A percentile compares a stretch with the other conserved stretches of the same genome.
These are phyloP conservation scores for Platysternon megacephalum DNA, from an alignment of 2,113 vertebrate genomes.

Conservation along the genomic window DNA sequence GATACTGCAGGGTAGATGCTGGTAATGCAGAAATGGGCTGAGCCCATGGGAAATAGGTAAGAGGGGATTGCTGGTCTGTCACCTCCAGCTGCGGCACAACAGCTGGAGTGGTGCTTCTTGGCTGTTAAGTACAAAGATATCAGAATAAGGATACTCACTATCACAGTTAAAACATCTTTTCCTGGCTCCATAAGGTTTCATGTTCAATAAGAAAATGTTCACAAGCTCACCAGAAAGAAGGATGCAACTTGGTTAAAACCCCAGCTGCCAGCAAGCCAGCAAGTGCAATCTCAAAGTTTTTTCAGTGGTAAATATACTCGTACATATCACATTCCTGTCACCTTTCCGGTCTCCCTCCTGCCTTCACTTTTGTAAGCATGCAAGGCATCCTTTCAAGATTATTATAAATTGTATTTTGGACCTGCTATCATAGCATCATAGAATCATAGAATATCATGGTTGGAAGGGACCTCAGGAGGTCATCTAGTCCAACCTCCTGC, in stretches of 20 bases:
- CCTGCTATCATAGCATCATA: not conserved
- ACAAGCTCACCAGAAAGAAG: not conserved
- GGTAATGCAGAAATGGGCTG: conserved; percentile 89
- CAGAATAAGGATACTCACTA: not conserved
- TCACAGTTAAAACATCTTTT: not conserved
- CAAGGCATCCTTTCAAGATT: not conserved
- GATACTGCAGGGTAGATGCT: conserved; percentile 82
- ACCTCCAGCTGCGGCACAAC: conserved; percentile 85
- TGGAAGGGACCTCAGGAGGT: too few relatives aligned
- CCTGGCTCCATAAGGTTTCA: not conserved
- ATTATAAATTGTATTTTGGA: not conserved
- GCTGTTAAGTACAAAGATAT: conserved; percentile 69
- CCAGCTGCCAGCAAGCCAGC: not conserved
- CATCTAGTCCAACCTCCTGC: too few relatives aligned
- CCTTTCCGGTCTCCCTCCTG: conserved; percentile 8
- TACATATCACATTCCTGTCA: not conserved
- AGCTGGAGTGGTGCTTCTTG: conserved; percentile 75
- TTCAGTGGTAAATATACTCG: not conserved
- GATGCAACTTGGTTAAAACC: not conserved
- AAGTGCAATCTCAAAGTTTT: not conserved
- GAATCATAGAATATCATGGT: too few relatives aligned
- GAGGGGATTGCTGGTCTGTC: conserved; percentile 82
- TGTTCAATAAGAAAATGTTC: not conserved
- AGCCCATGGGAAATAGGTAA: conserved; percentile 92
- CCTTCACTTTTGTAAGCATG: not conserved